Base-by-base conservation (phyloP, 2,113 vertebrate genomes). In the Climacteris rufus region DNA sequence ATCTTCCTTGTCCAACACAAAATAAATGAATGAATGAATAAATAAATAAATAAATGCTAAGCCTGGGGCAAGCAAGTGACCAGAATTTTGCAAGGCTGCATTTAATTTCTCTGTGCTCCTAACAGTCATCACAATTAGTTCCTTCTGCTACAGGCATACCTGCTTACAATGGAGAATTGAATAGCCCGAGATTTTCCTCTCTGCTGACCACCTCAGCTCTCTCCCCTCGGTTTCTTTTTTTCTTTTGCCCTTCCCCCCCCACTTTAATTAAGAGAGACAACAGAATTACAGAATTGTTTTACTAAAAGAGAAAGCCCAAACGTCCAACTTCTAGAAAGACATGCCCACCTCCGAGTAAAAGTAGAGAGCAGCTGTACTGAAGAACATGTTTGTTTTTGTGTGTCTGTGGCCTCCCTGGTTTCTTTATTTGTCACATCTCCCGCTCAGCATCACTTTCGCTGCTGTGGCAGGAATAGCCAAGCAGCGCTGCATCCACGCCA, bases 131-230 rank as follows among this genome's bases (percentile, higher is more conserved):
- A 83, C 86, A 91, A 90, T 94, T 89, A 88, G 86, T 96, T 96
- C 82, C 87, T 94, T 92, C 90, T 93, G 89, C 70, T 90, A 69
- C 56, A 83, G 75, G 74, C 64, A n/a, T 95, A 96, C 93, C 93
- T 97, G 94, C 76, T 95, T 78, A 95, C 91, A 95, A 91, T 78
- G 74, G 83, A 70, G 91, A 83, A 83, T 5, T 87, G 77, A 92
- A 93, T 39, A 78, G 71, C 40, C 45, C 49, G 57, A 68, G 83
- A 92, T 94, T 94, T 93, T 87, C 54, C 69, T 90, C 79, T 82
- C 42, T 84, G 75, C 68, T 78, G 87, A 92, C 72, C 76, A 92
- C 68, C 85, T 95, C 89, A 18, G 21, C 61, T 71, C 21, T 33
- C 50, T 9, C 57, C n/a, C 28, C 16, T 13, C 23, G 8, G 5